These are phyloP conservation scores for Apteryx mantelli DNA, from an alignment of 2,113 vertebrate species.

Conservation along the genomic window DNA sequence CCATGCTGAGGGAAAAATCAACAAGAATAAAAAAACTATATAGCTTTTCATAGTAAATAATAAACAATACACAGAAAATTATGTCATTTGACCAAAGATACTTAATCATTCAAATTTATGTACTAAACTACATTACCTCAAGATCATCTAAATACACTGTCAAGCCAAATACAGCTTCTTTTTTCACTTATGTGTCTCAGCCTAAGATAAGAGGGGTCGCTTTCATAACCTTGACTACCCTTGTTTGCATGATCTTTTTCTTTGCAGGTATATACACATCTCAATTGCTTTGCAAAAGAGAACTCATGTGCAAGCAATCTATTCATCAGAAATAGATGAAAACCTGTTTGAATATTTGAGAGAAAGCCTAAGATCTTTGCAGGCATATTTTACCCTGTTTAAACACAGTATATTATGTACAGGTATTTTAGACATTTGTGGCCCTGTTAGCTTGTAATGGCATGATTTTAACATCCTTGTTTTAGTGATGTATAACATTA, in stretches of 20 bases:
- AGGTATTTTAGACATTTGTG: not conserved
- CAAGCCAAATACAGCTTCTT: not conserved
- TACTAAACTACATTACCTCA: not conserved
- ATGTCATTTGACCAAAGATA: not conserved
- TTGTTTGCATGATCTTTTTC: not conserved
- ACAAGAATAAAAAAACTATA: not conserved
- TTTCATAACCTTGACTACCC: not conserved
- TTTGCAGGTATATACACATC: not conserved
- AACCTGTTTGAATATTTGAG: not conserved
- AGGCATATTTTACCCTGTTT: rapidly evolving
- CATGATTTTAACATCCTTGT: not conserved
- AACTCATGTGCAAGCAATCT: not conserved
- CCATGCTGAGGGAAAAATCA: not conserved
- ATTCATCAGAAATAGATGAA: not conserved
- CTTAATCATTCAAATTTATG: not conserved
- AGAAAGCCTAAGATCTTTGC: not conserved
- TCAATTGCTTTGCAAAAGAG: not conserved
- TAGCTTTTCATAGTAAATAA: not conserved
- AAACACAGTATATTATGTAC: rapidly evolving
- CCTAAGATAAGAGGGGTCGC: not conserved
- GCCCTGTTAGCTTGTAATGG: not conserved
- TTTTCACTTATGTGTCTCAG: not conserved
- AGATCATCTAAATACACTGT: not conserved
- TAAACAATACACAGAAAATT: not conserved
- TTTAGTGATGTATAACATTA: not conserved